Evolutionary conservation across 2,888 invertebrate species (phyloP).

Genomic region (Nymphalis c-album): DNA sequence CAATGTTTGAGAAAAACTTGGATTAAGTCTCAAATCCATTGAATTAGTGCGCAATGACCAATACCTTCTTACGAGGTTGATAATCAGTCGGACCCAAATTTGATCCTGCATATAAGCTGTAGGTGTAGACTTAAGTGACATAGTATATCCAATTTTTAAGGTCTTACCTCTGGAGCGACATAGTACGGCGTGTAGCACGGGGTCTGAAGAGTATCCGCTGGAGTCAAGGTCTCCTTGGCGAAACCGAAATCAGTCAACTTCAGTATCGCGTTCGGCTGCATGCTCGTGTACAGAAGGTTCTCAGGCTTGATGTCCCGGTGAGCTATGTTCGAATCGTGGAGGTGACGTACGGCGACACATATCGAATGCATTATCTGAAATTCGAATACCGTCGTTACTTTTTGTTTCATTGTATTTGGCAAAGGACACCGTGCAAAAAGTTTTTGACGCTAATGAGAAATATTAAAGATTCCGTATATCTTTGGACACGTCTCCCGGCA

Average conservation of each 20-base stretch:
- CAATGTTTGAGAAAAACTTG: no score
- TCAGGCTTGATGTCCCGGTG: slow-evolving; percentile 99
- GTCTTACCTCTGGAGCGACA: slow-evolving; percentile 85
- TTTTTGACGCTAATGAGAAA: no score
- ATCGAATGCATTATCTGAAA: slow-evolving; percentile 96
- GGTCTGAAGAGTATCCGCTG: slow-evolving; percentile 95
- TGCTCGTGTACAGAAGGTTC: slow-evolving; percentile 94
- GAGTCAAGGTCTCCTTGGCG: slow-evolving; percentile 93
- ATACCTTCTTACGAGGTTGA: neutral
- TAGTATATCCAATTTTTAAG: neutral
- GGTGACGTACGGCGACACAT: slow-evolving; percentile 94
- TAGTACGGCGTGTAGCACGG: slow-evolving; percentile 99
- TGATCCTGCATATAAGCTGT: no score
- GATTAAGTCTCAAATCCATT: no score
- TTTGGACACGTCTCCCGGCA: no score
- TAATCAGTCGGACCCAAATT: no score
- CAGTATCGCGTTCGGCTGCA: slow-evolving; percentile 88
- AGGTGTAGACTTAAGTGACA: no score
- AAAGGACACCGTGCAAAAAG: no score
- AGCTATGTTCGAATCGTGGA: slow-evolving; percentile 97
- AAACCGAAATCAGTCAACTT: slow-evolving; percentile 99
- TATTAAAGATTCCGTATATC: no score
- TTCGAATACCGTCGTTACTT: neutral
- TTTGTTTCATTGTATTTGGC: no score
- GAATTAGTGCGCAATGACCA: no score